Conservation (phyloP, 2,888 invertebrate species). For the Drosophila robusta region DNA sequence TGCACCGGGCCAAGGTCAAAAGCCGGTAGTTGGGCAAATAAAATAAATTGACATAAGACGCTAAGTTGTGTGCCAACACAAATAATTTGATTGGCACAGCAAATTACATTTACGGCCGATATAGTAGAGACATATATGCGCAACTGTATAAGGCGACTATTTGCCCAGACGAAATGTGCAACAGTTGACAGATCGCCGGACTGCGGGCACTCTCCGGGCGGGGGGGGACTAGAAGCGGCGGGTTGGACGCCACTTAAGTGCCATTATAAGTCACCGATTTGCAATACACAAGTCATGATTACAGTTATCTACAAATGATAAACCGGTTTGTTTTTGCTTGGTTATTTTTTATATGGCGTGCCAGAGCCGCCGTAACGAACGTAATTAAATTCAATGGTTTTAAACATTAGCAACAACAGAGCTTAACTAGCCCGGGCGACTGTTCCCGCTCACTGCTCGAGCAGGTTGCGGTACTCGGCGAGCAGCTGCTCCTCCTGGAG, state of each 20-base stretch:
- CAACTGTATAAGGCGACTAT: conserved; percentile 3
- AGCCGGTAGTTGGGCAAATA: conserved; percentile 7
- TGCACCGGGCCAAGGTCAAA: conserved; percentile 9
- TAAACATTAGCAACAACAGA: conserved; percentile 14
- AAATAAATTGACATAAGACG: conserved; percentile 16
- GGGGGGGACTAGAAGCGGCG: conserved; percentile 1
- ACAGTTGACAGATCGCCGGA: conserved; percentile 18
- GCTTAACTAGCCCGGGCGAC: background rate
- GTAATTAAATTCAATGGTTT: conserved; percentile 31
- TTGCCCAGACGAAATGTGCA: conserved; percentile 4
- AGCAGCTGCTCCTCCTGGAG: conserved; percentile 89
- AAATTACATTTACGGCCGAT: conserved; percentile 4
- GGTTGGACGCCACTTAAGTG: conserved; percentile 50
- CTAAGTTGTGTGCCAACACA: conserved; percentile 11
- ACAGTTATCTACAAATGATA: conserved; percentile 45
- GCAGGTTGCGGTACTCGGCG: conserved; percentile 88
- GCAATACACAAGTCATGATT: conserved; percentile 66
- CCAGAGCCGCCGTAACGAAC: conserved; percentile 21
- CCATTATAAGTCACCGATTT: conserved; percentile 60
- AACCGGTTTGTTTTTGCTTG: conserved; percentile 50
- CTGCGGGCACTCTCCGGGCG: background rate
- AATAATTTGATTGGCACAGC: conserved; percentile 1
- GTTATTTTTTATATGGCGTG: conserved; percentile 30
- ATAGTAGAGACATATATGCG: background rate
- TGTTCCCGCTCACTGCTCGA: conserved; percentile 81